Conservation (phyloP, 2,888 invertebrate genomes). For the Oeneis ivallda region DNA sequence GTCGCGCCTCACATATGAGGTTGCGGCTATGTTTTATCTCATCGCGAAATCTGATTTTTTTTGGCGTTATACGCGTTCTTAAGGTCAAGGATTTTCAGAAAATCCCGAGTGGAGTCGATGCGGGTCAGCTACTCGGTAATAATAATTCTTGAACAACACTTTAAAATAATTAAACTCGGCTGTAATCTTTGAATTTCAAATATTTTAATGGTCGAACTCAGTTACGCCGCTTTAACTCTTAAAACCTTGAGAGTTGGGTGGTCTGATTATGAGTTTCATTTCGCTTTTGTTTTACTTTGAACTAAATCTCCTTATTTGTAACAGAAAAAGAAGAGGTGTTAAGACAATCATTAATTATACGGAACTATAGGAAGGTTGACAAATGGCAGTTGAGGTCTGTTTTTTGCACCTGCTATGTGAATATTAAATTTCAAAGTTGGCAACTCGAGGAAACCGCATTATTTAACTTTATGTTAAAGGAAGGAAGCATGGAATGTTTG, state of each 20-base stretch:
- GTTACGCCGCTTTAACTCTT: not conserved
- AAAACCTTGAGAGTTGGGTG: slow-evolving; percentile 11
- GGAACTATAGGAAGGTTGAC: slow-evolving; percentile 17
- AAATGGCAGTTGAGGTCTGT: slow-evolving; percentile 21
- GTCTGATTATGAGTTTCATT: slow-evolving; percentile 22
- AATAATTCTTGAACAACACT: not conserved
- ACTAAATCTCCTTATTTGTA: slow-evolving; percentile 20
- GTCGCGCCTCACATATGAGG: no score
- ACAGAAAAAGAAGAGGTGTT: slow-evolving; percentile 15
- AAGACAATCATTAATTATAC: slow-evolving; percentile 25
- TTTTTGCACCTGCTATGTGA: slow-evolving; percentile 28
- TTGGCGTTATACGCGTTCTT: no score
- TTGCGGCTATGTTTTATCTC: no score
- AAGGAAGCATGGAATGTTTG: not conserved
- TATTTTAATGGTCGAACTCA: slow-evolving; percentile 8
- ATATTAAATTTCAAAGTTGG: slow-evolving; percentile 22
- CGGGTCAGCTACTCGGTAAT: not conserved
- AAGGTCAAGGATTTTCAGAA: no score
- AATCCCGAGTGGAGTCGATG: no score
- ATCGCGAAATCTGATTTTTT: no score
- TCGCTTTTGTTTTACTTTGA: slow-evolving; percentile 21
- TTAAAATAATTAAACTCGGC: not conserved
- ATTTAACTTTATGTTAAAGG: slow-evolving; percentile 1
- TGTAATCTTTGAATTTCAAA: not conserved
- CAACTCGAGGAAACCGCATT: slow-evolving; percentile 1